phyloP scores from a whole-genome alignment of 2,888 invertebrate species.

The Chymomyza fuscimana region DNA sequence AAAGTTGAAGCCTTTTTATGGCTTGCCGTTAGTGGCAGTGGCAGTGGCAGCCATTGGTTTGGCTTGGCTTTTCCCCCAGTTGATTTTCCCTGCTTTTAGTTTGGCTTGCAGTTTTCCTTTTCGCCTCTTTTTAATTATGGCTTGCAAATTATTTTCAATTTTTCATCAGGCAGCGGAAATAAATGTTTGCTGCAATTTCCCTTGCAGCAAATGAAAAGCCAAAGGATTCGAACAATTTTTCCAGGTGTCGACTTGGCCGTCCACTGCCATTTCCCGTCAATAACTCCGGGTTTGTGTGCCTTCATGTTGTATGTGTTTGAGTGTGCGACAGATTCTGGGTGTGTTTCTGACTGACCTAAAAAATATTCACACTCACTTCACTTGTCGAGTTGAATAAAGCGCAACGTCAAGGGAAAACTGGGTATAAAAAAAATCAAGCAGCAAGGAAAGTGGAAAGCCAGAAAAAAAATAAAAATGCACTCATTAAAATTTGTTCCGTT shows the following conservation, averaged over 20 bases:
- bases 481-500: conserved; percentile 68
- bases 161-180: conserved; percentile 69
- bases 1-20: conserved; percentile 5
- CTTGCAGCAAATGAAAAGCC: conserved; percentile 51
- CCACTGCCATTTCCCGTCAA: conserved; percentile 34
- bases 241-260: conserved; percentile 47
- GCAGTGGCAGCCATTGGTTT: not conserved
- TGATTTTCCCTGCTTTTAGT: conserved; percentile 11
- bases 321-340: not conserved
- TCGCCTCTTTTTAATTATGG: conserved; percentile 65
- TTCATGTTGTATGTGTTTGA: not conserved
- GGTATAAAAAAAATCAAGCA: conserved; percentile 4
- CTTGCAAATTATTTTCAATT: conserved; percentile 71
- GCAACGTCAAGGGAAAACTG: conserved; percentile 15
- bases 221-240: conserved; percentile 65
- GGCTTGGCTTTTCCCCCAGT: not conserved
- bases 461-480: conserved; percentile 30
- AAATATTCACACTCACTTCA: conserved; percentile 72
- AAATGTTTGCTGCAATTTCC: conserved; percentile 71
- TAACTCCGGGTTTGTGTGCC: not conserved
- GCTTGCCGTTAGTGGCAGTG: conserved; percentile 3
- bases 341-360: conserved; percentile 25
- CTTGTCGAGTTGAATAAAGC: conserved; percentile 68
- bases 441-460: conserved; percentile 14
- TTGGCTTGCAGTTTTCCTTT: conserved; percentile 35